Conservation (phyloP, 2,113 vertebrate genomes). For the Erpornis zantholeuca region DNA sequence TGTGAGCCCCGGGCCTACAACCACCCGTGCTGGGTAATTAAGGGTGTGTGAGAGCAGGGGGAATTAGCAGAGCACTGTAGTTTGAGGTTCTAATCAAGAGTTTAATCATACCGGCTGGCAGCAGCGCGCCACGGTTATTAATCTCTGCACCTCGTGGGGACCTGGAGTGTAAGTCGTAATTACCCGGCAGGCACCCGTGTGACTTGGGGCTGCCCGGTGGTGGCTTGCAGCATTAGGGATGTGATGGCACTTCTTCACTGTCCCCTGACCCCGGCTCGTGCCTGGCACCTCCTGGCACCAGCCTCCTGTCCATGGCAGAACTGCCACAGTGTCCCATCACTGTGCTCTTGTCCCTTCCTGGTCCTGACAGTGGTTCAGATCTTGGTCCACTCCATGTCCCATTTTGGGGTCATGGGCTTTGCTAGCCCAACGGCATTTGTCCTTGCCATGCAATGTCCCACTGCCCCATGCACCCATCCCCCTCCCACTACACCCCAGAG, state of each 20-base stretch:
- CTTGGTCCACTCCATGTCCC: fast-evolving
- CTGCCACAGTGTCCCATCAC: fast-evolving
- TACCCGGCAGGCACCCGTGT: not conserved
- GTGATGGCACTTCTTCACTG: not conserved
- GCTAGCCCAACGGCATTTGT: fast-evolving
- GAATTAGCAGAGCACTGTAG: slow-evolving; percentile 28
- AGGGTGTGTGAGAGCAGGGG: not conserved
- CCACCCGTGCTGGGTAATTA: not conserved
- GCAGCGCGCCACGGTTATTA: not conserved
- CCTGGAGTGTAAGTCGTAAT: not conserved
- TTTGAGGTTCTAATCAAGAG: slow-evolving; percentile 59
- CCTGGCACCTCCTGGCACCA: not conserved
- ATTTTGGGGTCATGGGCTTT: not conserved
- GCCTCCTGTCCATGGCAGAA: not conserved
- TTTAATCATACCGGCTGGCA: slow-evolving; percentile 52
- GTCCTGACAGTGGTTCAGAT: too few species aligned
- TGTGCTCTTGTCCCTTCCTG: not conserved
- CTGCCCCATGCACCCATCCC: not conserved
- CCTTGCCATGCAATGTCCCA: not conserved
- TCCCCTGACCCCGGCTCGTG: fast-evolving
- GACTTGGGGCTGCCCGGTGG: not conserved
- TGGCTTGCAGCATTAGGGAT: fast-evolving
- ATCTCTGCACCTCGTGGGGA: slow-evolving; percentile 10
- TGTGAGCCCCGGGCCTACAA: fast-evolving
- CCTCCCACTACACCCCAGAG: not conserved